These are phyloP conservation scores for Autographa gamma DNA, from an alignment of 2,888 invertebrate species.

Conservation along the genomic window DNA sequence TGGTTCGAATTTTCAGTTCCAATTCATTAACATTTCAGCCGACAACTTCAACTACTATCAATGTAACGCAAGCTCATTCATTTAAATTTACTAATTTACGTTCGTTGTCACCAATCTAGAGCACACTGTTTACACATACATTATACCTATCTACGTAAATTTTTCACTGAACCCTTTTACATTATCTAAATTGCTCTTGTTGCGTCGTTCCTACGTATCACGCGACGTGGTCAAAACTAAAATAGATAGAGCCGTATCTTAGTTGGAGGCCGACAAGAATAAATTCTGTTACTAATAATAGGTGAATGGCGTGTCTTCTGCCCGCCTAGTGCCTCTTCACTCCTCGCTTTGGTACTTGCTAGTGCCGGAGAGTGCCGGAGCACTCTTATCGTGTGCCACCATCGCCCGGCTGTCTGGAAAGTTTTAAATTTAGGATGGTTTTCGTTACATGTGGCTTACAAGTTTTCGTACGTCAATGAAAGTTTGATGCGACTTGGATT, in stretches of 20 bases:
- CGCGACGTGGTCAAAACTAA: slow-evolving; percentile 73
- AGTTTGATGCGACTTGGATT: neutral
- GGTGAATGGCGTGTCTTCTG: slow-evolving; percentile 68
- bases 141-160: slow-evolving; percentile 2
- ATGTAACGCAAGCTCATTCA: slow-evolving; percentile 23
- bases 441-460: slow-evolving; percentile 28
- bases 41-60: neutral
- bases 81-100: slow-evolving; percentile 17
- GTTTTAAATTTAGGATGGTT: slow-evolving; percentile 44
- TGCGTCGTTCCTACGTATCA: slow-evolving; percentile 58
- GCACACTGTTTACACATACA: slow-evolving; percentile 13
- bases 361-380: slow-evolving; percentile 45
- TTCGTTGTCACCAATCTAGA: slow-evolving; percentile 12
- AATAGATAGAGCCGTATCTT: slow-evolving; percentile 80
- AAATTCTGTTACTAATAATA: slow-evolving; percentile 79
- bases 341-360: slow-evolving; percentile 42
- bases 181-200: slow-evolving; percentile 53
- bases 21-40: neutral
- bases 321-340: slow-evolving; percentile 51
- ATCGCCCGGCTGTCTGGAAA: slow-evolving; percentile 41
- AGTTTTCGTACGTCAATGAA: slow-evolving; percentile 16
- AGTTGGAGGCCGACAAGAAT: slow-evolving; percentile 84
- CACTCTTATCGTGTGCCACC: slow-evolving; percentile 48
- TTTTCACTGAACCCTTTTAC: slow-evolving; percentile 38
- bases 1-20: neutral